Percentiles rank a stretch among this genome's conserved stretches.
phyloP scores from a whole-genome alignment of 1,140 invertebrate genomes.

The Gryon sp. region DNA sequence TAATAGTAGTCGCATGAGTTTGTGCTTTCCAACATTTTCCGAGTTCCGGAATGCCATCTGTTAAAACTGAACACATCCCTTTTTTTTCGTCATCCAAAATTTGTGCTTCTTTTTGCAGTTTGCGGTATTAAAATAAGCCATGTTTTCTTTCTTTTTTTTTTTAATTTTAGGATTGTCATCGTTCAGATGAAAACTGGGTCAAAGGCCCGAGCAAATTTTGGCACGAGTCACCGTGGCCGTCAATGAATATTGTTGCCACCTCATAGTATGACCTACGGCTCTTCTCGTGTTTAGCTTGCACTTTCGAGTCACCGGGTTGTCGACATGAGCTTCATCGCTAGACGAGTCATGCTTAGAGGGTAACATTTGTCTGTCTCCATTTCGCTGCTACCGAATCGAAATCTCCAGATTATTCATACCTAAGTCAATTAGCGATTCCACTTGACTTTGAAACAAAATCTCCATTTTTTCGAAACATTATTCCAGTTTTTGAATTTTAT shows the following conservation, averaged over 20 bases:
- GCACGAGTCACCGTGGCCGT: conserved; percentile 72
- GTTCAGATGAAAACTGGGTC: conserved; percentile 60
- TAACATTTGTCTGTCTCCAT: conserved; percentile 66
- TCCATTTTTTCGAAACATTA: too few relatives aligned
- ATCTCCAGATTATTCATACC: not conserved
- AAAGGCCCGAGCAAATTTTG: conserved; percentile 64
- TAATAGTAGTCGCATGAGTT: conserved; percentile 76
- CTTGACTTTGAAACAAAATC: too few relatives aligned
- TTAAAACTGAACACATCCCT: too few relatives aligned
- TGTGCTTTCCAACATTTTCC: conserved; percentile 71
- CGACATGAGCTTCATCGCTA: conserved; percentile 64
- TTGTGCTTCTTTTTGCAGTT: conserved; percentile 35
- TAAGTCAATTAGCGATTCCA: not conserved
- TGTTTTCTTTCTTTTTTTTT: too few relatives aligned
- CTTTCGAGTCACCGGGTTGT: conserved; percentile 71
- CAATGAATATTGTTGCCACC: conserved; percentile 76
- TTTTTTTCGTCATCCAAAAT: too few relatives aligned
- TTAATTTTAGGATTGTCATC: conserved; percentile 27
- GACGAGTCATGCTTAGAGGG: conserved; percentile 76
- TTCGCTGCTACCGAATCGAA: conserved; percentile 38
- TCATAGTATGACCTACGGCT: conserved; percentile 76
- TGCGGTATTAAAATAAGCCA: too few relatives aligned
- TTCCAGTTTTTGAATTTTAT: too few relatives aligned
- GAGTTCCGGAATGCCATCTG: conserved; percentile 60
- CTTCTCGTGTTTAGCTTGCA: conserved; percentile 74